phyloP scores from a whole-genome alignment of 2,113 vertebrate genomes.

The Etheostoma spectabile region DNA sequence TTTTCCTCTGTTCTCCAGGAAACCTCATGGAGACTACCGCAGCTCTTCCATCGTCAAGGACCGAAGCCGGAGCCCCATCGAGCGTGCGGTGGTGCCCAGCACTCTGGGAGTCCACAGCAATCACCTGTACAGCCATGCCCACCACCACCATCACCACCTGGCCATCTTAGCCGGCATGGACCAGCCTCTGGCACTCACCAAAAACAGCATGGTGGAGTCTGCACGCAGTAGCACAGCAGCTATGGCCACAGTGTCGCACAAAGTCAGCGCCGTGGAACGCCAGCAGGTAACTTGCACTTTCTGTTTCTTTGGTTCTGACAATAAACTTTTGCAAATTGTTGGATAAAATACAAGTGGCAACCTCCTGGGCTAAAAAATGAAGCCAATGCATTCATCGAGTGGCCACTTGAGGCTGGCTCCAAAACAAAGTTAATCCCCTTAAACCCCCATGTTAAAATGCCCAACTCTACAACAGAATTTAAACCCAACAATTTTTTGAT shows the following conservation, averaged over 20 bases:
- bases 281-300: slow-evolving; percentile 89
- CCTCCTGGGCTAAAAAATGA: too few relatives aligned
- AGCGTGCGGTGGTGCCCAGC: slow-evolving; percentile 87
- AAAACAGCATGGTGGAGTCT: slow-evolving; percentile 91
- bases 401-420: too few relatives aligned
- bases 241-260: slow-evolving; percentile 78
- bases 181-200: slow-evolving; percentile 98
- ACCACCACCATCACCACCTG: slow-evolving; percentile 86
- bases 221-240: slow-evolving; percentile 80
- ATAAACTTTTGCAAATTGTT: slow-evolving; percentile 18
- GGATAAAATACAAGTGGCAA: background rate
- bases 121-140: slow-evolving; percentile 88
- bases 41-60: slow-evolving; percentile 83
- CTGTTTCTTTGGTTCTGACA: background rate
- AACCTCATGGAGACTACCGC: slow-evolving; percentile 94
- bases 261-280: slow-evolving; percentile 88
- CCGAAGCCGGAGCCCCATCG: slow-evolving; percentile 93
- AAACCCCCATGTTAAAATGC: too few relatives aligned
- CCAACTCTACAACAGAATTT: too few relatives aligned
- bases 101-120: slow-evolving; percentile 87
- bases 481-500: too few relatives aligned
- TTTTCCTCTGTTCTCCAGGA: slow-evolving; percentile 76
- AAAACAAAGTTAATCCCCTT: too few relatives aligned
- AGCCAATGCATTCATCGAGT: too few relatives aligned
- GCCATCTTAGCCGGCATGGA: slow-evolving; percentile 91